Base-by-base conservation (phyloP, 2,888 invertebrate genomes). In the Papilio gigon region DNA sequence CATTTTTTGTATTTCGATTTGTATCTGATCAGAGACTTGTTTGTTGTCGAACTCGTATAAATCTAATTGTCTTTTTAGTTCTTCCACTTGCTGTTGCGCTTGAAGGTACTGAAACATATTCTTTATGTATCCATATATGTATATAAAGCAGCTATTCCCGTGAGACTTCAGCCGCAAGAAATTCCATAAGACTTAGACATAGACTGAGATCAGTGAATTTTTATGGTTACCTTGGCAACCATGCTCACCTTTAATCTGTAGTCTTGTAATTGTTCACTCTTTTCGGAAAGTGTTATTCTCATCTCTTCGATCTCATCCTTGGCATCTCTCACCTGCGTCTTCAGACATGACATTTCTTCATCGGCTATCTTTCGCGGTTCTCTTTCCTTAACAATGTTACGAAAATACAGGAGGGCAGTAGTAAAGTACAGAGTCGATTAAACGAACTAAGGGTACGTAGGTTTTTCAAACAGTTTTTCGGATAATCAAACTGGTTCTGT, bases 1-100 rank as follows among this genome's bases (percentile, higher is more conserved):
- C 87, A 90, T 89, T 72, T 85, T 89, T 71, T 90, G 90, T 70
- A 91, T 87, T 79, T 91, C 90, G 9, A 88, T 77, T 68, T 90
- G 89, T 70, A 91, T 88, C 76, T 90, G 90, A 71, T 90, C 90
- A 0, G 90, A 87, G 0, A 90, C 87, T 76, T 89, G 90, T 72
- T 87, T 89, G 67, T 87, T 90, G 65, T 90, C 90, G 33, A 76
- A 84, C 53, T 90, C 90, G 63, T 87, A 85, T 0, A 87, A 71
- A 44, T 89, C 88, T 47, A 88, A 71, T 70, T 89, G 87, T 9
- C 88, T 78, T 71, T 81, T 86, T 27, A 87, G 70, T 71, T 90
- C 90, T 74, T 89, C 89, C 0, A 84, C 90, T 72, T 87, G 86
- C 70, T 90, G 89, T 62, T 90, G 87, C 0, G 90, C 90, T 81